These are phyloP conservation scores for Muscicapa comitata DNA, from an alignment of 2,797 vertebrate species.

Conservation along the genomic window DNA sequence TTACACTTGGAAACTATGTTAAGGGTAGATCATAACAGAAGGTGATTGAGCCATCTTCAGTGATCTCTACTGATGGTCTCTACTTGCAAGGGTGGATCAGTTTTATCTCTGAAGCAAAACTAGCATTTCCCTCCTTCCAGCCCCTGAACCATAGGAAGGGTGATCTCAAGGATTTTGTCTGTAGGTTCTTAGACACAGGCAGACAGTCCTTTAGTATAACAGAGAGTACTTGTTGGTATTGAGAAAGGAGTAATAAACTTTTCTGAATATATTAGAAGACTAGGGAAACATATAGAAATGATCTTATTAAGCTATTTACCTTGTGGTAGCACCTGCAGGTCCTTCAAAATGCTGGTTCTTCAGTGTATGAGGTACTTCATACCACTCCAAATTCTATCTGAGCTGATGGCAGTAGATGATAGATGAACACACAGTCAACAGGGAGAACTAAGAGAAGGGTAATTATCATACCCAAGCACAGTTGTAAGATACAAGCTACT, in stretches of 20 bases:
- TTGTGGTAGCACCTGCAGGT: constrained; percentile 10
- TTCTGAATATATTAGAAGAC: background rate
- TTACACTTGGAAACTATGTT: background rate
- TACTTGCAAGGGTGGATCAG: background rate
- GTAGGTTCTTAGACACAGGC: background rate
- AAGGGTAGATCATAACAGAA: background rate
- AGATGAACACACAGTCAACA: background rate
- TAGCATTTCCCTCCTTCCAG: background rate
- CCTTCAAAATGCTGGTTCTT: constrained; percentile 19
- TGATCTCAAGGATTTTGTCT: background rate
- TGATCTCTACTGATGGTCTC: background rate
- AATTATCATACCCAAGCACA: background rate
- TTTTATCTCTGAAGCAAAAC: background rate
- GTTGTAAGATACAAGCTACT: background rate
- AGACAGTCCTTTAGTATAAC: background rate
- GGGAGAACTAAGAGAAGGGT: background rate
- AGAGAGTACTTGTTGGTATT: background rate
- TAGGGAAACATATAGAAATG: background rate
- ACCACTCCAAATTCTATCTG: background rate
- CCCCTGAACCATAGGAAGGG: background rate
- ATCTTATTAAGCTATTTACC: background rate
- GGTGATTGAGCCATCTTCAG: background rate
- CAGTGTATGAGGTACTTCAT: background rate
- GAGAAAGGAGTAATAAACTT: background rate
- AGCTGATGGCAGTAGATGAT: background rate